These are phyloP conservation scores for Entomobrya proxima DNA, from an alignment of 2,888 invertebrate genomes.

Conservation along the genomic window DNA sequence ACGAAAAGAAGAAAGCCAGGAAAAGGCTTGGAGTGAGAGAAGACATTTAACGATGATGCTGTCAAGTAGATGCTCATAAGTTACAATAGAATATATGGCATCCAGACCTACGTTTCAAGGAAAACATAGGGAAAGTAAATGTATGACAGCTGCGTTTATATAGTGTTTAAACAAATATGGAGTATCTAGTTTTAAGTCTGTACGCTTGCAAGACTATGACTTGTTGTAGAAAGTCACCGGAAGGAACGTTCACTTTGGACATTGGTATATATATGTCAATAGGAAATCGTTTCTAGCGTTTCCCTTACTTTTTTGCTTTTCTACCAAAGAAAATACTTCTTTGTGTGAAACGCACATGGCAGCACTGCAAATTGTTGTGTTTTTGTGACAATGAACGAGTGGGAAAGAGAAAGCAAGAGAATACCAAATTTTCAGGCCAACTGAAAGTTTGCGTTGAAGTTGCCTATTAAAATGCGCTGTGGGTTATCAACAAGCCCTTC, in stretches of 20 bases:
- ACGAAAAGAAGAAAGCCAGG: not conserved
- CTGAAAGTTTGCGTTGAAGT: not conserved
- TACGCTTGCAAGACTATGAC: too few relatives aligned
- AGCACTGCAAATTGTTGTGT: not conserved
- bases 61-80: not conserved
- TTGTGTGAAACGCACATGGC: not conserved
- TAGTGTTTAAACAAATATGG: not conserved
- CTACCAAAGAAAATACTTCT: not conserved
- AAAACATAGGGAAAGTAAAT: not conserved
- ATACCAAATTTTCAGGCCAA: conserved; percentile 13
- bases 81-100: not conserved
- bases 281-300: not conserved
- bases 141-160: too few relatives aligned
- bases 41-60: conserved; percentile 15
- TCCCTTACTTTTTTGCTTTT: not conserved
- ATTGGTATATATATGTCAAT: conserved; percentile 23
- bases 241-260: not conserved
- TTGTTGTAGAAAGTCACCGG: not conserved
- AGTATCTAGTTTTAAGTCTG: not conserved
- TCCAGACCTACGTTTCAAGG: not conserved
- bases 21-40: not conserved
- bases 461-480: conserved; percentile 38
- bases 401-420: conserved; percentile 14
- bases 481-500: conserved; percentile 4
- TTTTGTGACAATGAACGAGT: conserved; percentile 39